Base-by-base conservation (phyloP, 2,888 invertebrate species). In the Eumacrocentrus americanus region DNA sequence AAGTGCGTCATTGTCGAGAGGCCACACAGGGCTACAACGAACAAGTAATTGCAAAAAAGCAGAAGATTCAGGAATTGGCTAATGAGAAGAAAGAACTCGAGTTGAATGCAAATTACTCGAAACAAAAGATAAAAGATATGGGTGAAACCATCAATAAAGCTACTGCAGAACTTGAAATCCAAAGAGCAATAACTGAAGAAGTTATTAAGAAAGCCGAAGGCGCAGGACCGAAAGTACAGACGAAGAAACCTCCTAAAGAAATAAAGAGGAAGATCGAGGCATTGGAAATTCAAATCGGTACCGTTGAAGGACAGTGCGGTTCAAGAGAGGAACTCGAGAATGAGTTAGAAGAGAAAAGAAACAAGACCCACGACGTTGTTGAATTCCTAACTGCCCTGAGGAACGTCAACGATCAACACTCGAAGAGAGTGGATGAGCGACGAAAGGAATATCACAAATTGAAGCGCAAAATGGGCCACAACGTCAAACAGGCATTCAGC, bases 401-500 rank as follows among this genome's bases (percentile, higher is more conserved):
- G 20, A 37, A 34, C 18, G 56, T 34, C n/a, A 59, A 61, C 37
- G 35, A 56, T 11, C 20, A 68, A 60, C 79, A 80, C 18, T 25
- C 75, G 2, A 2, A 64, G 7, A 81, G 67, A 60, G 74, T 70
- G 62, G 46, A 73, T 3, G 50, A 68, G n/a, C 72, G 84, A 37
- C 79, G 72, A 7, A 63, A 66, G 6, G 69, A 79, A 34, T 84
- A 80, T 62, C 68, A 72, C 35, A 60, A 73, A 0, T 79, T 83
- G 25, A 81, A 83, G 66, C 73, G 74, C 47, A 75, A 74, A 42
- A 82, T 83, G 44, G 75, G 81, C 4, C 67, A 70, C 12, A 79
- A 71, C 50, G 79, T 84, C 3, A 79, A 81, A 60, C 70, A 75
- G 57, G 78, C 82, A 1, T 89, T 89, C 74, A 81, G 83, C 64